Conservation (phyloP, 2,113 vertebrate species). For the Erythrolamprus reginae region DNA sequence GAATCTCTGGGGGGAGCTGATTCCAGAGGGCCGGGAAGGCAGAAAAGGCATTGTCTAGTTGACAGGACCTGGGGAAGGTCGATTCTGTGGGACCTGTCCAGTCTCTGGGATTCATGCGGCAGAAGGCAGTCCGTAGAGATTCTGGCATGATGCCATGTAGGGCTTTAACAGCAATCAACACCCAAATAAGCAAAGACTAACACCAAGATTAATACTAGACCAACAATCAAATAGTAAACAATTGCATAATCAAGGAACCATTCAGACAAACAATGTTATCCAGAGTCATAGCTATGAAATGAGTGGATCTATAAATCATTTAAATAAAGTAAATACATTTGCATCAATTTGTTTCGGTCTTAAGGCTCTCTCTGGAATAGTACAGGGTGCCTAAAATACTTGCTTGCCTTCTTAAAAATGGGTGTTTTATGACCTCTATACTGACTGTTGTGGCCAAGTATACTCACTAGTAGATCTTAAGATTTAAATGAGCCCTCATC, state of each 20-base stretch:
- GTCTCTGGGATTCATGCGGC: too few species aligned
- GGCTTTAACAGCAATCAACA: neutral
- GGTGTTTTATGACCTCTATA: neutral
- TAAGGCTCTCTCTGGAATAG: neutral
- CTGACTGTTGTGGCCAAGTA: neutral
- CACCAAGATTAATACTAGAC: neutral
- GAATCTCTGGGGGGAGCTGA: too few species aligned
- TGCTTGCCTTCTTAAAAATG: neutral
- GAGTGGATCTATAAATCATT: neutral
- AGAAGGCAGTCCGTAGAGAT: too few species aligned
- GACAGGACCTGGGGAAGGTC: too few species aligned
- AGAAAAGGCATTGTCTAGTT: too few species aligned
- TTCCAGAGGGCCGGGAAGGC: too few species aligned
- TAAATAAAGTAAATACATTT: neutral
- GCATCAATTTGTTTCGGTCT: neutral
- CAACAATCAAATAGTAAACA: neutral
- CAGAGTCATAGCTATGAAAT: neutral
- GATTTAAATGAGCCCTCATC: neutral
- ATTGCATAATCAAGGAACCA: neutral
- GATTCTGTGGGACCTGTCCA: too few species aligned
- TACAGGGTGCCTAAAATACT: neutral
- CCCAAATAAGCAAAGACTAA: neutral
- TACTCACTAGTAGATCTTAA: neutral
- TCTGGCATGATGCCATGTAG: too few species aligned
- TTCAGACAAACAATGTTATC: neutral